phyloP scores from a whole-genome alignment of 1,140 invertebrate species.

The Monochamus saltuarius region DNA sequence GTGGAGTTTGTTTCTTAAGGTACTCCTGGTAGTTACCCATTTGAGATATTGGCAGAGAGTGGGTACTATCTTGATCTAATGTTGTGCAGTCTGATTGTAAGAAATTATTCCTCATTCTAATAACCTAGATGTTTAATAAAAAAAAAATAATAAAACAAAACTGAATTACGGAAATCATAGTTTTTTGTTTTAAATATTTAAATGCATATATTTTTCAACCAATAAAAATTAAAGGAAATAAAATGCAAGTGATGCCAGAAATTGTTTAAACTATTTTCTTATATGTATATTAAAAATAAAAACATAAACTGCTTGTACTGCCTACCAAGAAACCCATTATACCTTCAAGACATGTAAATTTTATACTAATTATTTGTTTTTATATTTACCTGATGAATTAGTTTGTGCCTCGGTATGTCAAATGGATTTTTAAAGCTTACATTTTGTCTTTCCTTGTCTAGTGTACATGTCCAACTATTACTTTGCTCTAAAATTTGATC shows the following conservation, averaged over 20 bases:
- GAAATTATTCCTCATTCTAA: slow-evolving; percentile 91
- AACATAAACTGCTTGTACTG: too few relatives aligned
- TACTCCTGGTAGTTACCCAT: slow-evolving; percentile 99
- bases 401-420: slow-evolving; percentile 84
- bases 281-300: too few relatives aligned
- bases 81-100: slow-evolving; percentile 72
- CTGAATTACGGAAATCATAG: too few relatives aligned
- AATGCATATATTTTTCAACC: too few relatives aligned
- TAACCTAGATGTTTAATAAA: slow-evolving; percentile 46
- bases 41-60: slow-evolving; percentile 93
- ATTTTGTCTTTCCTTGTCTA: slow-evolving; percentile 54
- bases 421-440: slow-evolving; percentile 87
- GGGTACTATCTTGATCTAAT: slow-evolving; percentile 87
- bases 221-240: too few relatives aligned
- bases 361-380: too few relatives aligned
- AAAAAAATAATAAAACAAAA: slow-evolving; percentile 8
- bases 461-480: slow-evolving; percentile 75
- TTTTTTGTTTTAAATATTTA: too few relatives aligned
- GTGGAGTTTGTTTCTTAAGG: slow-evolving; percentile 88
- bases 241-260: too few relatives aligned
- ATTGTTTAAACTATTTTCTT: too few relatives aligned
- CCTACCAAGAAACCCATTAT: too few relatives aligned
- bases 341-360: too few relatives aligned
- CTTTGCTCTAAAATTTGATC: slow-evolving; percentile 87
- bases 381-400: slow-evolving; percentile 77